Base-by-base conservation (phyloP, 1,140 invertebrate genomes). In the Diabrotica undecimpunctata region DNA sequence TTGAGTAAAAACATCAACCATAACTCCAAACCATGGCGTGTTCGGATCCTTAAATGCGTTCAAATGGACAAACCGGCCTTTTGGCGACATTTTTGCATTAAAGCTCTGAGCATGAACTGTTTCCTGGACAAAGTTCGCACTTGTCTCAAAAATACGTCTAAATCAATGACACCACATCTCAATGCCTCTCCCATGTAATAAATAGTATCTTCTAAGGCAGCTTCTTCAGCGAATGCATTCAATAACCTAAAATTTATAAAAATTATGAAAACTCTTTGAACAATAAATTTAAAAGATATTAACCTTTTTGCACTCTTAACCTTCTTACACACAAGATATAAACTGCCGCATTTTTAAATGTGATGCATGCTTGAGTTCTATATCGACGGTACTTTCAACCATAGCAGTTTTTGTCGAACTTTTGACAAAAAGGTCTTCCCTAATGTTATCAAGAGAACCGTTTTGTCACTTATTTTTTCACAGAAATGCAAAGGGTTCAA, bases 131-230 rank as follows among this genome's bases (percentile, higher is more conserved):
- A 82, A 67, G 93, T 90, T 68, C 97, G 88, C 2, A 99, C 94
- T 85, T 98, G 94, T 81, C 98, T 98, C 62, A 99, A 83, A 83
- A 98, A 99, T 53, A 93, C 89, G 75, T 99, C 96, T 71, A 99
- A 80, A 82, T 97, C 95, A 76, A 99, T 95, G 5, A 96, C 93
- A 62, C 92, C 91, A 72, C 91, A 90, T 67, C 95, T 84, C 59
- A 99, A 80, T 25, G 94, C 97, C 83, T 99, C 95, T n/a, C 95
- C 95, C 76, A 99, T 88, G 79, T 96, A 97, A 80, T 99, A 99
- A 74, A 99, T 97, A 59, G 96, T 93, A 86, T 99, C 97, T 83
- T 99, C 97, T 56, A 94, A 90, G 9, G 97, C 96, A 72, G 96
- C 94, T 83, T 99, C 97, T 81, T 99, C 96, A 57, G 95, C 95